Evolutionary conservation across 2,888 invertebrate species (phyloP), one percentile per base, ranked within the genome.

Genomic region (Agriopis aurantiaria): DNA sequence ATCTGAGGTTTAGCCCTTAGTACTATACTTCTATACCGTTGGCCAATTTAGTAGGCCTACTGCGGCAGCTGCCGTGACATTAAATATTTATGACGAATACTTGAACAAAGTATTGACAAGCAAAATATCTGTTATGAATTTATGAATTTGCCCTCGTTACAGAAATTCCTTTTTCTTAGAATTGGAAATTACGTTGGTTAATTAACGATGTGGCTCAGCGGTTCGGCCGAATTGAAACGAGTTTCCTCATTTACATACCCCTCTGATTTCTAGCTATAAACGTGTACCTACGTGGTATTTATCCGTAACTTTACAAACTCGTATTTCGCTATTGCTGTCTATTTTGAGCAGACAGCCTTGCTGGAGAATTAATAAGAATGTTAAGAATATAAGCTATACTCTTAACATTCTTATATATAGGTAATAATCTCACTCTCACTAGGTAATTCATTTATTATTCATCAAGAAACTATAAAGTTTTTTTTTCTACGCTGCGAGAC

Each of bases 241-340:
- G 69, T 72, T 75, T 62, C 65, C 62, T 73, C 73, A 75, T 73
- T 73, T 63, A 55, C 73, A 75, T 75, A 69, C 53, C 63, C 65
- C 63, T 62, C 63, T 69, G 71, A 71, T 73, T 75, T 73, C 69
- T 72, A 67, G 55, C 53, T 65, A 64, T 56, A 58, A 59, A 67
- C 55, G 52, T 51, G 52, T 63, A 70, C 48, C 59, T 70, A 65
- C 49, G 55, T 64, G 51, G 59, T 64, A 59, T 56, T 59, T 67
- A 48, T 64, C 17, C 55, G 58, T 58, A 63, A 58, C 66, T 59
- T 58, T 53, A 53, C 11, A 59, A 63, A 66, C 53, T 55, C 66
- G 65, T 65, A 65, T 65, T 64, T 60, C 12, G 46, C 45, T 56
- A 51, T 33, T 40, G 55, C 61, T 46, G 56, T 69, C 65, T 69